These are phyloP conservation scores for Frieseomelitta varia DNA, from an alignment of 1,140 invertebrate species.

Conservation along the genomic window DNA sequence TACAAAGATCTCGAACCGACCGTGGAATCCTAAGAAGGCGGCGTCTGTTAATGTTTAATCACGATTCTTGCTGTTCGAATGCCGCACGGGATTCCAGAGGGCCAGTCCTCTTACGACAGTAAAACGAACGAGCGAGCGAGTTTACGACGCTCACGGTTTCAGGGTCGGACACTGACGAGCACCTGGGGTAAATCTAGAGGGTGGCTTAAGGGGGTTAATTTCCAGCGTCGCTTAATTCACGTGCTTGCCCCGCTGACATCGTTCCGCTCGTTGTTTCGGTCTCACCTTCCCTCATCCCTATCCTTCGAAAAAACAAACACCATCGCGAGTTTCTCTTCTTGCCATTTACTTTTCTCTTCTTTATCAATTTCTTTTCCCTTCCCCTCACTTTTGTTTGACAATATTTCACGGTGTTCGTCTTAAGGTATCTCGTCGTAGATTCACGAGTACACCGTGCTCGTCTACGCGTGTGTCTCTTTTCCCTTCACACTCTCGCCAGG, in stretches of 20 bases:
- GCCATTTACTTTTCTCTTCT: neutral
- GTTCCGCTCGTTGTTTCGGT: conserved; percentile 53
- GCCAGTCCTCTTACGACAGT: conserved; percentile 54
- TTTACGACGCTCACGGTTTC: conserved; percentile 66
- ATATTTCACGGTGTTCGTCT: no score
- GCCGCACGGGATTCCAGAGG: conserved; percentile 53
- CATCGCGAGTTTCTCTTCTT: neutral
- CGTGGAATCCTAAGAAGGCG: conserved; percentile 44
- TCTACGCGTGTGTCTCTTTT: conserved; percentile 36
- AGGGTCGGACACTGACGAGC: conserved; percentile 70
- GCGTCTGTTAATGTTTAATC: conserved; percentile 64
- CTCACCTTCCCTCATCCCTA: neutral
- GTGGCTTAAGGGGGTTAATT: conserved; percentile 67
- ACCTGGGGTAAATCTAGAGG: conserved; percentile 67
- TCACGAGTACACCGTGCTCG: conserved; percentile 54
- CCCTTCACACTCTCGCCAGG: conserved; percentile 45
- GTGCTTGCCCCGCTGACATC: conserved; percentile 67
- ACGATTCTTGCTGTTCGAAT: conserved; percentile 55
- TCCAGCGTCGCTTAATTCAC: conserved; percentile 67
- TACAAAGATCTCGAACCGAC: neutral
- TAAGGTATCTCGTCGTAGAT: conserved; percentile 64
- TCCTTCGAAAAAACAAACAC: neutral
- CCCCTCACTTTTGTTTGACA: no score
- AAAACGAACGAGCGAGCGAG: conserved; percentile 66
- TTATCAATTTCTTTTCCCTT: neutral